Base-by-base conservation (phyloP, 2,797 vertebrate genomes). In the Echiichthys vipera region DNA sequence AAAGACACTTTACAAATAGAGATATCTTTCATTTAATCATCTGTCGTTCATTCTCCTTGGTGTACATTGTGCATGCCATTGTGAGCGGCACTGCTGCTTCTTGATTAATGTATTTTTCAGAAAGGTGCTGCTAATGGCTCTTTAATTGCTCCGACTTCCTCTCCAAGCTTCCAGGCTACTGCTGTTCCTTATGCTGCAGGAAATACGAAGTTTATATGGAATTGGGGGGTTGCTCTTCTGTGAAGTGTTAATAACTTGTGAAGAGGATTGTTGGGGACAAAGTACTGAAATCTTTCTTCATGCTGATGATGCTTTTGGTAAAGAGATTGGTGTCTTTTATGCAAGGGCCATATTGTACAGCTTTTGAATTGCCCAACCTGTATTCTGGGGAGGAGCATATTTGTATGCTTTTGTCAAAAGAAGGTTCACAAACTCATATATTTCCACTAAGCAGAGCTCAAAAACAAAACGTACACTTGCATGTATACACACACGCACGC, bases 31-130 rank as follows among this genome's bases (percentile, higher is more conserved):
- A 79, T 88, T 88, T 73, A 80, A 86, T 91, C 86, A 88, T 84
- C 71, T 12, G 11, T 78, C 79, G 43, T 77, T 86, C 81, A 78
- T 81, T 85, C 83, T 86, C 58, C 75, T 77, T 71, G 68, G 81
- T 86, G 75, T 81, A 86, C 79, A 74, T 81, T 83, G 74, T 75
- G 74, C 80, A 75, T 67, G 79, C 74, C 77, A 85, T 84, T 89
- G 81, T 85, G 80, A 86, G 67, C 58, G 10, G 70, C 83, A 32
- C 71, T 34, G 69, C 83, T 81, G 71, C 85, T 70, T 79, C 78
- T 83, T 93, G 92, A 94, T 94, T 93, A 93, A 93, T 92, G 88
- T 74, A 82, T 90, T 91, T 91, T 93, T 87, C 88, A 88, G 70
- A 92, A 85, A 90, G 91, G 89, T 84, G 84, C 84, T 63, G 79